These are phyloP conservation scores for Drosophila triauraria DNA, from an alignment of 1,140 invertebrate genomes.

Conservation along the genomic window DNA sequence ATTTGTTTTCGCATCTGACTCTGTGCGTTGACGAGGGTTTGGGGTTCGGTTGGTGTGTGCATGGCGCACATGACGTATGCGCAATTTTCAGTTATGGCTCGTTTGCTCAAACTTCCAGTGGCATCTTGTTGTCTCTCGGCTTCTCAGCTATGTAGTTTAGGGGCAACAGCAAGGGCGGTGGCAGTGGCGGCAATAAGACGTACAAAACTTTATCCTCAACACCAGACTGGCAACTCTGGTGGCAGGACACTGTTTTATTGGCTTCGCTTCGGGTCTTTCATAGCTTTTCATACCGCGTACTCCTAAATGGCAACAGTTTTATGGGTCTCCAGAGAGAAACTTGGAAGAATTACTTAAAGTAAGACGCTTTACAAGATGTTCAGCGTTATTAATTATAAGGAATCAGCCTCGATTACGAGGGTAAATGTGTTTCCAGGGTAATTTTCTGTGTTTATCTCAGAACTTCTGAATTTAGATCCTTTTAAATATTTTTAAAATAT, in stretches of 20 bases:
- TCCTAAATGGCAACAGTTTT: neutral
- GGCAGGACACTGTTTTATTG: slow-evolving; percentile 61
- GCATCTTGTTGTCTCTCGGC: slow-evolving; percentile 51
- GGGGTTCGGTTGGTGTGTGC: slow-evolving; percentile 9
- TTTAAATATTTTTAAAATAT: too few species aligned
- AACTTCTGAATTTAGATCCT: too few species aligned
- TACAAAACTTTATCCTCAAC: slow-evolving; percentile 50
- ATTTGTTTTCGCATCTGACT: slow-evolving; percentile 36
- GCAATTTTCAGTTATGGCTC: slow-evolving; percentile 73
- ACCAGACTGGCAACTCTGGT: slow-evolving; percentile 17
- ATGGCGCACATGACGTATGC: slow-evolving; percentile 72
- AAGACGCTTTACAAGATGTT: neutral
- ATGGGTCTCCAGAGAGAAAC: neutral
- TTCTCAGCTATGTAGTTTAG: slow-evolving; percentile 46
- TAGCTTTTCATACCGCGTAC: slow-evolving; percentile 9
- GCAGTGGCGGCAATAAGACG: slow-evolving; percentile 38
- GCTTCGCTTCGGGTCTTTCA: slow-evolving; percentile 37
- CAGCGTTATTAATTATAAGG: neutral
- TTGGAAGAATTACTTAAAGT: neutral
- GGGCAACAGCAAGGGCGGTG: slow-evolving; percentile 8
- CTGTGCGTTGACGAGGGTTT: slow-evolving; percentile 14
- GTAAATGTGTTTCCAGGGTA: too few species aligned
- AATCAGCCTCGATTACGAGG: neutral
- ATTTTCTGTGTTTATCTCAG: too few species aligned
- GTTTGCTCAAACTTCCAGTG: slow-evolving; percentile 61